These are phyloP conservation scores for Chauna torquata DNA, from an alignment of 2,113 vertebrate species.

Conservation along the genomic window DNA sequence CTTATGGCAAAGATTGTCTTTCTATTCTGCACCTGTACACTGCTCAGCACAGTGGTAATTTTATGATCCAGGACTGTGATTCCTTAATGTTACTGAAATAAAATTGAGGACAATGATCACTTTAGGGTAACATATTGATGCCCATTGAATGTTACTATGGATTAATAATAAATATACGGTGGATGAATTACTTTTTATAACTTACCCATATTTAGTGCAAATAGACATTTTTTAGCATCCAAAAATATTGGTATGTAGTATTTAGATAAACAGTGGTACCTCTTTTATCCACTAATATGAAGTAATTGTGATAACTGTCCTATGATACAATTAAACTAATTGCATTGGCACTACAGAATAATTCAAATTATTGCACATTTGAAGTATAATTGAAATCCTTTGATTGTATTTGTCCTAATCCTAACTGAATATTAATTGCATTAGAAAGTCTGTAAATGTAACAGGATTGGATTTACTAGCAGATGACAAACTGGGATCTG, in stretches of 20 bases:
- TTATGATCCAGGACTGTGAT: neutral
- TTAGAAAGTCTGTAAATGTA: neutral
- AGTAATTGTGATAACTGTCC: neutral
- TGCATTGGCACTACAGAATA: neutral
- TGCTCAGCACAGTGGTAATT: neutral
- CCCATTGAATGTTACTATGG: neutral
- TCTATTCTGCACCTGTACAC: neutral
- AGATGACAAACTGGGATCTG: neutral
- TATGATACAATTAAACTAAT: neutral
- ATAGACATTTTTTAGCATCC: neutral
- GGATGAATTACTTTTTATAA: neutral
- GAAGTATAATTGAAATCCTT: neutral
- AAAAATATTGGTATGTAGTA: neutral
- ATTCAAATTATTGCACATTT: neutral
- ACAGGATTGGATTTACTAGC: neutral
- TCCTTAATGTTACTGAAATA: neutral
- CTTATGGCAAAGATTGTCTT: neutral
- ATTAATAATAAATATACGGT: neutral
- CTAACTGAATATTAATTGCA: neutral
- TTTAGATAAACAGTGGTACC: neutral
- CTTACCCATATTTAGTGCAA: neutral
- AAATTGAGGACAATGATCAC: neutral
- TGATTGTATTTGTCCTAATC: neutral
- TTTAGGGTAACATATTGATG: neutral
- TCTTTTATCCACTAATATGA: neutral